Evolutionary conservation across 30 jellyfish, hydroid and myxozoan genomes (phyloP).

Genomic region (Sanderia malayensis): DNA sequence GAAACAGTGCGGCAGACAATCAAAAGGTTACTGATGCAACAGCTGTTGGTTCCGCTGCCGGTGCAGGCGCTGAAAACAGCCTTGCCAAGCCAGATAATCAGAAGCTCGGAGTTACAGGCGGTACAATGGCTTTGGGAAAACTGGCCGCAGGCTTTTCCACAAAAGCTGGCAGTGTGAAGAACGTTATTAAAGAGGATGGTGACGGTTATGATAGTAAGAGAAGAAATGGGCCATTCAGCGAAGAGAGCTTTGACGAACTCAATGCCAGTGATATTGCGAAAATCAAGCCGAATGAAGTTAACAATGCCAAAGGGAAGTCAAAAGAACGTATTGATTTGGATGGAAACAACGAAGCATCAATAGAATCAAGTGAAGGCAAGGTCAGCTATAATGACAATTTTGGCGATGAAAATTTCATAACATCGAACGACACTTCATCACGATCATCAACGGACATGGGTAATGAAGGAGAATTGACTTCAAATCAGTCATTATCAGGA

Average conservation of each 20-base stretch:
- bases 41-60: slow-evolving; percentile 14
- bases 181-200: slow-evolving; percentile 5
- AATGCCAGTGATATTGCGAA: too few species aligned
- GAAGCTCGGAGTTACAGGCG: not conserved
- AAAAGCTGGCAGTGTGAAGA: not conserved
- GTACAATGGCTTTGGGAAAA: not conserved
- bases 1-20: slow-evolving; percentile 10
- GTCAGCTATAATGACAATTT: not conserved
- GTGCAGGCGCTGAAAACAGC: slow-evolving; percentile 19
- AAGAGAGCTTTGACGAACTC: slow-evolving; percentile 53
- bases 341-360: slow-evolving; percentile 1
- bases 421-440: not conserved
- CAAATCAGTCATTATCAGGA: not conserved
- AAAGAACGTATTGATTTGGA: not conserved
- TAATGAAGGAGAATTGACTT: not conserved
- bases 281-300: not conserved
- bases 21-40: too few species aligned
- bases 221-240: slow-evolving; percentile 29
- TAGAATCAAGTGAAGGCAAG: not conserved
- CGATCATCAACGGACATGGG: not conserved
- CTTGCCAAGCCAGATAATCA: not conserved
- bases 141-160: not conserved
- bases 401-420: not conserved
- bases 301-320: not conserved
- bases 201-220: slow-evolving; percentile 23